Evolutionary conservation across 2,797 vertebrate genomes (phyloP).

Genomic region (Anguilla marmorata): DNA sequence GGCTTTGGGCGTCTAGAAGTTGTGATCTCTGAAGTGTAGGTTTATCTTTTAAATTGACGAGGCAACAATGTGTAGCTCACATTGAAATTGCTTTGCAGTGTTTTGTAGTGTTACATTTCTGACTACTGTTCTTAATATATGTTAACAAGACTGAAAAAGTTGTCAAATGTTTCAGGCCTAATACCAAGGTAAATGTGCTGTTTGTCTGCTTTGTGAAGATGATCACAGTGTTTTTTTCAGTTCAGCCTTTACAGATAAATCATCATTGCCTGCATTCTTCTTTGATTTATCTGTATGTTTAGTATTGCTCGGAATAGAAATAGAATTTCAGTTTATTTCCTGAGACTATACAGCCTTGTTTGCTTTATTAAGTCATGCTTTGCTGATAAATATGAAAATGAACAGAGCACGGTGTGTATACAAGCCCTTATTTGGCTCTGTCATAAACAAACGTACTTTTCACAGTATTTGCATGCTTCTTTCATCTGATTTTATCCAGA

Average conservation of each 20-base stretch:
- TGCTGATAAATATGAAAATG: not conserved
- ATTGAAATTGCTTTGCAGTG: not conserved
- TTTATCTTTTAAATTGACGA: not conserved
- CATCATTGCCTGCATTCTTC: not conserved
- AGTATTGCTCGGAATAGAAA: not conserved
- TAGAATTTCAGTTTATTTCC: not conserved
- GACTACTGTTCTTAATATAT: not conserved
- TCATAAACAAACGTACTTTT: not conserved
- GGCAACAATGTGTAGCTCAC: not conserved
- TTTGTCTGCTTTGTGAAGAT: not conserved
- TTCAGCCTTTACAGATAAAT: not conserved
- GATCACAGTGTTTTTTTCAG: not conserved
- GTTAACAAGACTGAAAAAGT: not conserved
- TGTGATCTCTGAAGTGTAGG: not conserved
- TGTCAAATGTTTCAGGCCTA: not conserved
- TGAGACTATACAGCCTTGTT: not conserved
- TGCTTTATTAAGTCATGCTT: not conserved
- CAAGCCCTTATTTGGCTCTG: not conserved
- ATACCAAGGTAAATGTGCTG: not conserved
- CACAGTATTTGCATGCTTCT: conserved; percentile 14
- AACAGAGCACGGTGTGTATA: not conserved
- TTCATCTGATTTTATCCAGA: conserved; percentile 9
- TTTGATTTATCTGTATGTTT: conserved; percentile 7
- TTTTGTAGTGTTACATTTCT: not conserved
- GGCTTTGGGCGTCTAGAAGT: not conserved